Evolutionary conservation across 2,888 invertebrate species (phyloP).

Genomic region (Tetragonisca angustula): DNA sequence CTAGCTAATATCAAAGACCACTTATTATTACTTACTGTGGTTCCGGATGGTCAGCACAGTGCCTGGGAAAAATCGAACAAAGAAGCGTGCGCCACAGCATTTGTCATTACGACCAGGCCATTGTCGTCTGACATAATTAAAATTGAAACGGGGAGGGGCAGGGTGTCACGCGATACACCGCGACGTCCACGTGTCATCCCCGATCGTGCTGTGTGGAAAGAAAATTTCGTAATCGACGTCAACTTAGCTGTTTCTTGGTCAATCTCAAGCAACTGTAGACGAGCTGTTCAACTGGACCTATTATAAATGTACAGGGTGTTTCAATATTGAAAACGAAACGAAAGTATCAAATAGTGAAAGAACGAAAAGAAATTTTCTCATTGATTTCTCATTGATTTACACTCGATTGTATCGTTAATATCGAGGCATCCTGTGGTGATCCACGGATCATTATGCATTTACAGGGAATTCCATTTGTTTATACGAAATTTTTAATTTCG

Average conservation of each 20-base stretch:
- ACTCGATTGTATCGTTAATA: too few species aligned
- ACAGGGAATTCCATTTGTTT: too few species aligned
- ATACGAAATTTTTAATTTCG: too few species aligned
- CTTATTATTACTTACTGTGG: neutral
- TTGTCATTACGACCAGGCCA: conserved; percentile 48
- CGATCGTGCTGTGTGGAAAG: conserved; percentile 58
- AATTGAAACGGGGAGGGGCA: conserved; percentile 49
- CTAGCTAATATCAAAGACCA: neutral
- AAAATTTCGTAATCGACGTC: conserved; percentile 55
- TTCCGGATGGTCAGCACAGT: conserved; percentile 7
- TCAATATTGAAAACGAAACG: too few species aligned
- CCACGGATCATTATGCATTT: too few species aligned
- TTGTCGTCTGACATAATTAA: conserved; percentile 60
- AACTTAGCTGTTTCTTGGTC: conserved; percentile 37
- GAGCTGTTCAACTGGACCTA: too few species aligned
- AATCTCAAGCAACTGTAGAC: conserved; percentile 28
- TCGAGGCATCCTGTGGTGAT: too few species aligned
- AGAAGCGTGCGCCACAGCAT: conserved; percentile 29
- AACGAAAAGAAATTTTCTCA: too few species aligned
- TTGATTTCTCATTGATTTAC: too few species aligned
- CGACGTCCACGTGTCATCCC: conserved; percentile 56
- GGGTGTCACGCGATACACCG: conserved; percentile 58
- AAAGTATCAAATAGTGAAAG: too few species aligned
- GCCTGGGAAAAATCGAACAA: conserved; percentile 38
- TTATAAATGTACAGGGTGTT: too few species aligned